Evolutionary conservation across 2,888 invertebrate species (phyloP).

Genomic region (Zeuzera pyrina): DNA sequence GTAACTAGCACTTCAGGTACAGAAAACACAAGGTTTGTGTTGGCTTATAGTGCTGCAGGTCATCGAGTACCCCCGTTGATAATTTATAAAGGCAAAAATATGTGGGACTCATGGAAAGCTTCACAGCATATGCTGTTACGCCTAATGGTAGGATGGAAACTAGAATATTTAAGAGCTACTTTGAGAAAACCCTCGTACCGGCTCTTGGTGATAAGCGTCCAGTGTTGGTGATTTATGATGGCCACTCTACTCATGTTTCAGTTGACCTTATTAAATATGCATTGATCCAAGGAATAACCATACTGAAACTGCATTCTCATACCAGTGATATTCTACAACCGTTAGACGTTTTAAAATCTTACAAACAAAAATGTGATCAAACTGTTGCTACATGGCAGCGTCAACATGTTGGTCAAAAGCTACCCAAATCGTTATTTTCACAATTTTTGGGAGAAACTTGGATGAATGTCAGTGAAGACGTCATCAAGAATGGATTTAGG

Average conservation of each 20-base stretch:
- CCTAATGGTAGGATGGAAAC: constrained; percentile 7
- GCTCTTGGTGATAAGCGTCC: constrained; percentile 4
- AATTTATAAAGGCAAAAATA: constrained; percentile 2
- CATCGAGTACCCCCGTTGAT: constrained; percentile 1
- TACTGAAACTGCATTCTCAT: constrained; percentile 4
- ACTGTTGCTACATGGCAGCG: constrained; percentile 11
- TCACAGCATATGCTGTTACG: constrained; percentile 3
- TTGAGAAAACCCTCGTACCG: constrained; percentile 2
- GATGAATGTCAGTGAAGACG: constrained; percentile 7
- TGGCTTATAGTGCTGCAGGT: constrained; percentile 2
- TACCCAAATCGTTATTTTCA: constrained; percentile 9
- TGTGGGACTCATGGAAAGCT: constrained; percentile 2
- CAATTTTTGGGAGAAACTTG: constrained; percentile 11
- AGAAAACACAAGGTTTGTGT: constrained; percentile 3
- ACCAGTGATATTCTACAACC: constrained; percentile 7
- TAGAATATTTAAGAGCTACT: constrained; percentile 1
- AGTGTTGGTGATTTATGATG: constrained; percentile 3
- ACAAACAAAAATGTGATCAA: constrained; percentile 13
- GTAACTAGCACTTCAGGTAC: constrained; percentile 2
- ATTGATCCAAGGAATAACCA: constrained; percentile 5
- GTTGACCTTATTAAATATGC: constrained; percentile 2
- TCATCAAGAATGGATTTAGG: constrained; percentile 8
- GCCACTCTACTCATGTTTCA: constrained; percentile 1
- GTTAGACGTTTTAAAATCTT: constrained; percentile 9
- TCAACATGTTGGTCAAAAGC: constrained; percentile 9